Evolutionary conservation across 2,888 invertebrate genomes (phyloP).

Genomic region (Lordiphosa fenestrarum): DNA sequence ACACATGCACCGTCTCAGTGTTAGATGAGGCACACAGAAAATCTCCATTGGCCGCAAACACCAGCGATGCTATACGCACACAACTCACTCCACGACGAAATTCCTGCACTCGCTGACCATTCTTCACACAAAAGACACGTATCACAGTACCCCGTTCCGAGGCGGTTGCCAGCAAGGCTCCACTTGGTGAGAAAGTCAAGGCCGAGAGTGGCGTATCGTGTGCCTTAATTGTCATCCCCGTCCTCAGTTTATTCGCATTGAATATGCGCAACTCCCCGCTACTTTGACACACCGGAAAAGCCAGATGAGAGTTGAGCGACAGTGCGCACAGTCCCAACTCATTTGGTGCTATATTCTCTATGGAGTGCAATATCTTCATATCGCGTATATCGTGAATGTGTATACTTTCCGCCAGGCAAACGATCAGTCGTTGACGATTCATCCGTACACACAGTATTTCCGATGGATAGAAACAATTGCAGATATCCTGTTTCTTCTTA

Average conservation of each 20-base stretch:
- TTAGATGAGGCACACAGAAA: slow-evolving; percentile 80
- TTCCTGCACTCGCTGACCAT: slow-evolving; percentile 79
- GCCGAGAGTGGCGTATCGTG: slow-evolving; percentile 79
- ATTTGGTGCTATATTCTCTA: slow-evolving; percentile 78
- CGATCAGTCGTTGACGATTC: slow-evolving; percentile 79
- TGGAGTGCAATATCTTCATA: slow-evolving; percentile 80
- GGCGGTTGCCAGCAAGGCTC: slow-evolving; percentile 78
- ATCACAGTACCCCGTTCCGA: slow-evolving; percentile 80
- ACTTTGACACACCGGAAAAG: slow-evolving; percentile 77
- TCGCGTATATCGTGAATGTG: slow-evolving; percentile 80
- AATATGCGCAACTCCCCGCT: slow-evolving; percentile 79
- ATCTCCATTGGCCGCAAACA: slow-evolving; percentile 77
- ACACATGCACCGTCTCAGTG: slow-evolving; percentile 80
- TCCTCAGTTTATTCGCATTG: slow-evolving; percentile 76
- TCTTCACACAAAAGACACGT: slow-evolving; percentile 80
- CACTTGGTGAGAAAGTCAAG: slow-evolving; percentile 78
- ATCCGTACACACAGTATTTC: slow-evolving; percentile 79
- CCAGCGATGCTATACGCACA: slow-evolving; percentile 78
- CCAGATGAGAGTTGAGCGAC: slow-evolving; percentile 78
- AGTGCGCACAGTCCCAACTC: slow-evolving; percentile 78
- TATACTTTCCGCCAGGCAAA: slow-evolving; percentile 78
- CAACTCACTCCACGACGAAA: slow-evolving; percentile 80
- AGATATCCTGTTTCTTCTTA: slow-evolving; percentile 80
- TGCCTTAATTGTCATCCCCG: slow-evolving; percentile 77
- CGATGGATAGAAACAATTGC: slow-evolving; percentile 79